Evolutionary conservation across 2,113 vertebrate genomes (phyloP).

Genomic region (Silurus meridionalis): DNA sequence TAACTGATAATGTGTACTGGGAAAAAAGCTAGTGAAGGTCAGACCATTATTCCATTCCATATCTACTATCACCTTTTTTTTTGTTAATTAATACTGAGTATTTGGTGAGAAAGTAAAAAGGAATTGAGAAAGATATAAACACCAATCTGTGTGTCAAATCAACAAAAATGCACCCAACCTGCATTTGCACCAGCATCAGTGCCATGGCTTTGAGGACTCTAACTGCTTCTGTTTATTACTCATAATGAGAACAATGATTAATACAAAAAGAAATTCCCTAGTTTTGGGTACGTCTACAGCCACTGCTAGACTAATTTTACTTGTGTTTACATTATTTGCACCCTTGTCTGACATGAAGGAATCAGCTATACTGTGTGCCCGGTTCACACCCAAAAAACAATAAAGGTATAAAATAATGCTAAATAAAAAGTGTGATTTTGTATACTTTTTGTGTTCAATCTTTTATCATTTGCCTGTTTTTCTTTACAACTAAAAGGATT

Average conservation of each 20-base stretch:
- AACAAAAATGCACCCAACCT: constrained; percentile 19
- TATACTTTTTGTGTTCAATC: neutral
- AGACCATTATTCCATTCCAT: neutral
- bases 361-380: constrained; percentile 26
- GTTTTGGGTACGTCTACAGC: constrained; percentile 25
- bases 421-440: neutral
- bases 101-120: neutral
- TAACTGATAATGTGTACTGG: neutral
- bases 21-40: neutral
- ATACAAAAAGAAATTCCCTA: neutral
- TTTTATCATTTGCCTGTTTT: neutral
- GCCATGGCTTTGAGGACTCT: neutral
- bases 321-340: constrained; percentile 28
- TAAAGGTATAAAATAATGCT: constrained; percentile 23
- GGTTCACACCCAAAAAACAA: constrained; percentile 25
- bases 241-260: neutral
- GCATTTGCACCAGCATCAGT: constrained; percentile 5
- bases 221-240: constrained; percentile 28
- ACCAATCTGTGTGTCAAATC: neutral
- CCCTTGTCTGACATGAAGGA: constrained; percentile 12
- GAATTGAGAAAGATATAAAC: neutral
- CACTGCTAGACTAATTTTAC: constrained; percentile 11
- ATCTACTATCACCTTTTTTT: neutral
- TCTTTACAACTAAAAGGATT: neutral
- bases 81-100: neutral